A percentile compares a stretch with the other conserved stretches of the same genome.
These are phyloP conservation scores for Sarcoramphus papa DNA, from an alignment of 2,797 vertebrate species.

Conservation along the genomic window DNA sequence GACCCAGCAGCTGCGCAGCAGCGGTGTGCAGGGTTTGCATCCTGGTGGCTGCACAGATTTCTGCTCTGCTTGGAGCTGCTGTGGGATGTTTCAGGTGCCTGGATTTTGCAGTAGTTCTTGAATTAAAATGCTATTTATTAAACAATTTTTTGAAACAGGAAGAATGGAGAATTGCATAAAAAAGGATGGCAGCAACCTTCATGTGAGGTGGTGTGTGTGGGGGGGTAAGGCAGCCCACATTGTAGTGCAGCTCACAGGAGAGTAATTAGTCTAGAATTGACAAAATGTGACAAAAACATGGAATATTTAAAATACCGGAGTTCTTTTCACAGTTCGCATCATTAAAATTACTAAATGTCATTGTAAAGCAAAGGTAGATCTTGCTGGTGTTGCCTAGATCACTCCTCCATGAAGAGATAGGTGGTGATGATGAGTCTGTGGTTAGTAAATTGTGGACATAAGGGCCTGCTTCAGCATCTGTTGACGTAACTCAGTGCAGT, in stretches of 20 bases:
- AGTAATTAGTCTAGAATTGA: not conserved
- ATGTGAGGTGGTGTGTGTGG: not conserved
- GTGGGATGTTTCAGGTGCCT: not conserved
- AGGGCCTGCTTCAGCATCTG: not conserved
- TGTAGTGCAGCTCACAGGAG: not conserved
- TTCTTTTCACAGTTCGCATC: not conserved
- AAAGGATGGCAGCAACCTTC: not conserved
- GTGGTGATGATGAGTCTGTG: not conserved
- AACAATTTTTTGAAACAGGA: not conserved
- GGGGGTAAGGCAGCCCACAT: not conserved
- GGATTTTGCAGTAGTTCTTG: not conserved
- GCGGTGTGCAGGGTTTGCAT: not conserved
- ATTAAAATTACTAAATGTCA: not conserved
- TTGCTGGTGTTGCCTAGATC: not conserved
- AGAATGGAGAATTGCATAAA: not conserved
- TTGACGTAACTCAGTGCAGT: not conserved
- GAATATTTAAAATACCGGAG: not conserved
- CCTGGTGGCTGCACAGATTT: not conserved
- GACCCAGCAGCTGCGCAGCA: not conserved
- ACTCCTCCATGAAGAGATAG: not conserved
- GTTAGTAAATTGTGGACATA: not conserved
- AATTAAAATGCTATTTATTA: not conserved
- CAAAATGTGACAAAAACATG: not conserved
- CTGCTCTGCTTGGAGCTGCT: not conserved
- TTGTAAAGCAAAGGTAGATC: not conserved